These are phyloP conservation scores for Myopa tessellatipennis DNA, from an alignment of 2,888 invertebrate genomes.

Conservation along the genomic window DNA sequence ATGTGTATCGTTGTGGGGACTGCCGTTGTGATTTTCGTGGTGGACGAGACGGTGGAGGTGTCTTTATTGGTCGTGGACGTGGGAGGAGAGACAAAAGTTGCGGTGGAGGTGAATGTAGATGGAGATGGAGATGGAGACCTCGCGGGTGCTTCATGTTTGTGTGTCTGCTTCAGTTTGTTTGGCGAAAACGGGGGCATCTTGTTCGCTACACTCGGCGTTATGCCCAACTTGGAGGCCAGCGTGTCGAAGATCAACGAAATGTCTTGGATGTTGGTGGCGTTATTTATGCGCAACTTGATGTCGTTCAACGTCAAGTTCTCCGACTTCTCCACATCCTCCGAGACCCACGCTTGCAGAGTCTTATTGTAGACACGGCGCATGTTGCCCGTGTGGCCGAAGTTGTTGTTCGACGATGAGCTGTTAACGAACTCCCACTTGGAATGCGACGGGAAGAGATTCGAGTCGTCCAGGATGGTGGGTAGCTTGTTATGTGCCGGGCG, in stretches of 20 bases:
- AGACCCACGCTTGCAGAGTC: constrained; percentile 74
- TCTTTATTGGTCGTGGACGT: constrained; percentile 45
- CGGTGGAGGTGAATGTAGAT: constrained; percentile 34
- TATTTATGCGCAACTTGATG: constrained; percentile 62
- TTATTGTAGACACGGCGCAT: constrained; percentile 74
- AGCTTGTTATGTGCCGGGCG: constrained; percentile 56
- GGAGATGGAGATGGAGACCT: constrained; percentile 37
- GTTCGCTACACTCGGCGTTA: constrained; percentile 61
- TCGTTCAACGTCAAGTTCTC: constrained; percentile 62
- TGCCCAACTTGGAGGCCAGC: constrained; percentile 71
- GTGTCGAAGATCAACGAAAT: constrained; percentile 76
- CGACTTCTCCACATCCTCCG: constrained; percentile 68
- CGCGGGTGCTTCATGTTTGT: constrained; percentile 53
- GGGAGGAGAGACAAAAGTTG: constrained; percentile 36
- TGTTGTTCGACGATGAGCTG: constrained; percentile 61
- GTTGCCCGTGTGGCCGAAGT: constrained; percentile 58
- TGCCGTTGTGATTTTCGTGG: constrained; percentile 12
- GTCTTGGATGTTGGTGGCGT: constrained; percentile 71
- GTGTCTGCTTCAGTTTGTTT: constrained; percentile 62
- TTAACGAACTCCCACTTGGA: constrained; percentile 74
- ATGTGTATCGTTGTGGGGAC: constrained; percentile 17
- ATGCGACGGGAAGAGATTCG: constrained; percentile 65
- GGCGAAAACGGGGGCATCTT: constrained; percentile 66
- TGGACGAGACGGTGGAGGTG: constrained; percentile 36
- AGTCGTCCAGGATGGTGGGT: constrained; percentile 61